A percentile compares a stretch with the other conserved stretches of the same genome.
These are phyloP conservation scores for honey bee (Apis mellifera) DNA, from an alignment of 1,140 invertebrate genomes.

Conservation along the genomic window DNA sequence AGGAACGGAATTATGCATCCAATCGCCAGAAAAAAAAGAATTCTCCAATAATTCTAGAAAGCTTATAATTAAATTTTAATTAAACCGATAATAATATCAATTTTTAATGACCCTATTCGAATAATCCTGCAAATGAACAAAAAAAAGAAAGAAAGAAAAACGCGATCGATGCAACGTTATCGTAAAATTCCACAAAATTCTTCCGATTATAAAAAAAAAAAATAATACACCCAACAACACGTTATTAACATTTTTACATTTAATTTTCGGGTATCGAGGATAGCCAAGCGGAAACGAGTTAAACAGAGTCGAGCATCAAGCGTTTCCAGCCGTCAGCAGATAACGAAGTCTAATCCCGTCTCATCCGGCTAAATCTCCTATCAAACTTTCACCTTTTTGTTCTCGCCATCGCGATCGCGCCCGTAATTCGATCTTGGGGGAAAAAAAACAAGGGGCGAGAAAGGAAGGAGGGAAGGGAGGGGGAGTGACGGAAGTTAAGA, in stretches of 20 bases:
- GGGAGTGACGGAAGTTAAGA: constrained; percentile 39
- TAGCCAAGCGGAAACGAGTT: neutral
- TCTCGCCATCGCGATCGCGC: neutral
- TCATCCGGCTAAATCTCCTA: neutral
- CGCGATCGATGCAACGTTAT: no score
- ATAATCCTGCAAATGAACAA: neutral
- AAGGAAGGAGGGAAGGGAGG: neutral
- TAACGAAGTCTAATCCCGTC: constrained; percentile 2
- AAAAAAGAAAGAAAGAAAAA: neutral
- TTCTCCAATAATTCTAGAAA: no score
- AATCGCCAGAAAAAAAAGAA: no score
- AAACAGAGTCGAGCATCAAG: neutral
- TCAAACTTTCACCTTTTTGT: neutral
- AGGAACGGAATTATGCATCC: no score
- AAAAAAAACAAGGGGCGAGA: neutral
- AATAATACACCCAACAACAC: neutral
- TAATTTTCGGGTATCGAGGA: no score
- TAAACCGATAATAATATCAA: neutral
- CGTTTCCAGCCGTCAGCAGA: neutral
- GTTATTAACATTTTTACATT: no score
- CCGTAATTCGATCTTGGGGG: neutral
- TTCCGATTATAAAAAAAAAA: neutral
- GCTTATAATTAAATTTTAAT: neutral
- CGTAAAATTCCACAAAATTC: neutral
- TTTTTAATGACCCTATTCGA: neutral